phyloP scores from a whole-genome alignment of 2,113 vertebrate species.

The Cebidichthys violaceus region DNA sequence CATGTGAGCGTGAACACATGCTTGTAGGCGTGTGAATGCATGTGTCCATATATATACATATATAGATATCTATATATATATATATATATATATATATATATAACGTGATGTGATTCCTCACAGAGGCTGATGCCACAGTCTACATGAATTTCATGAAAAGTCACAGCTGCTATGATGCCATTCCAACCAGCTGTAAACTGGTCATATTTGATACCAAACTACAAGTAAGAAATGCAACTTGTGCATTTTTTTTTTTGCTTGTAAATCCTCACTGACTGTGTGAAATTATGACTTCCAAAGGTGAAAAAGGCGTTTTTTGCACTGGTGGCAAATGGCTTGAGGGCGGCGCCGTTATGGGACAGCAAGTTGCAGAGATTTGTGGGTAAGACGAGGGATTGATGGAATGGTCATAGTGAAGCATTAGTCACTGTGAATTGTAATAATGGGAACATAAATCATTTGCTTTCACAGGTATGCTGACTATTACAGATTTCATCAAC shows the following conservation, averaged over 20 bases:
- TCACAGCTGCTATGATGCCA: conserved; percentile 91
- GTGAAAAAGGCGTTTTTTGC: conserved; percentile 96
- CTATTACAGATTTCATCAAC: conserved; percentile 98
- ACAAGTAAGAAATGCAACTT: conserved; percentile 57
- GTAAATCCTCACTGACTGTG: background rate
- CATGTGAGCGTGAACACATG: background rate
- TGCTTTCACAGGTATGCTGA: conserved; percentile 91
- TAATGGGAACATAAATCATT: background rate
- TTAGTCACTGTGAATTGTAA: background rate
- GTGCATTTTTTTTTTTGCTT: no score
- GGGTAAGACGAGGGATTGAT: conserved; percentile 83
- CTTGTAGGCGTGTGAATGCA: background rate
- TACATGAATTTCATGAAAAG: conserved; percentile 96
- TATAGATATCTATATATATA: no score
- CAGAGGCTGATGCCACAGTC: conserved; percentile 82
- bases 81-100: no score
- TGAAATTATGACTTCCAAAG: conserved; percentile 70
- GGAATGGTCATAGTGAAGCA: no score
- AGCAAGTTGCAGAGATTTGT: conserved; percentile 93
- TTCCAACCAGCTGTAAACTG: conserved; percentile 92
- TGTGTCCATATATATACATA: background rate
- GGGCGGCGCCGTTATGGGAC: conserved; percentile 96
- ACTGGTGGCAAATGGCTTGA: conserved; percentile 91
- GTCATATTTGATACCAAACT: conserved; percentile 80
- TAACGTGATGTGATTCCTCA: conserved; percentile 12